Percentiles rank a stretch among this genome's conserved stretches.
phyloP scores from a whole-genome alignment of 1,140 invertebrate genomes.

The Drosophila virilis region DNA sequence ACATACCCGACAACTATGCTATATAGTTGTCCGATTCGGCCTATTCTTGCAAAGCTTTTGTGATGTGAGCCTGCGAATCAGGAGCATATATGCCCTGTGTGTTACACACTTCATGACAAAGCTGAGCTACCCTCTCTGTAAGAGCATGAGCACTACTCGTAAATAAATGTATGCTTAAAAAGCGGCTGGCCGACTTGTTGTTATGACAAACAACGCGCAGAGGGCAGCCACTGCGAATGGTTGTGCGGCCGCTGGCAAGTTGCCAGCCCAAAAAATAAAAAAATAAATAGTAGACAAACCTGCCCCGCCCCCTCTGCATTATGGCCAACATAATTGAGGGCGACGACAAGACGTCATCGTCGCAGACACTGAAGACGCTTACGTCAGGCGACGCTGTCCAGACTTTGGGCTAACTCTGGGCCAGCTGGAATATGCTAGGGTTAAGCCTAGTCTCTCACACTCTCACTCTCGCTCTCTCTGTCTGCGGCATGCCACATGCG shows the following conservation, averaged over 20 bases:
- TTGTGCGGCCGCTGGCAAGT: constrained; percentile 21
- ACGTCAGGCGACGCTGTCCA: constrained; percentile 51
- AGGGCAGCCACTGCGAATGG: constrained; percentile 21
- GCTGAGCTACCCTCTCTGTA: no score
- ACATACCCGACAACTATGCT: no score
- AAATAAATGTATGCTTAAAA: constrained; percentile 68
- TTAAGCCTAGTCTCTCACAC: neutral
- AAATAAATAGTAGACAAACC: neutral
- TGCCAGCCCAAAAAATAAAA: constrained; percentile 38
- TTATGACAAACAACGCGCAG: constrained; percentile 46
- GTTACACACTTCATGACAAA: no score
- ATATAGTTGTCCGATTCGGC: no score
- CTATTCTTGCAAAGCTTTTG: no score
- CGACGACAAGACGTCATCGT: constrained; percentile 34
- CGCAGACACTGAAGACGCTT: constrained; percentile 32
- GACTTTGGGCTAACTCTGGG: constrained; percentile 1
- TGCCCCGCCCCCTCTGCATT: constrained; percentile 19
- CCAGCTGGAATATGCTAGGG: constrained; percentile 5
- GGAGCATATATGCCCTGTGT: no score
- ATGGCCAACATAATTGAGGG: constrained; percentile 28
- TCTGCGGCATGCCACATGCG: neutral
- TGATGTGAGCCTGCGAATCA: no score
- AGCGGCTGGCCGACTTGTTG: constrained; percentile 38
- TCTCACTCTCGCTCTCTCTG: neutral
- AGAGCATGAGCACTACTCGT: constrained; percentile 36